Conservation (phyloP, 53 echinoderm and acorn worm species). For the Paracentrotus lividus region DNA sequence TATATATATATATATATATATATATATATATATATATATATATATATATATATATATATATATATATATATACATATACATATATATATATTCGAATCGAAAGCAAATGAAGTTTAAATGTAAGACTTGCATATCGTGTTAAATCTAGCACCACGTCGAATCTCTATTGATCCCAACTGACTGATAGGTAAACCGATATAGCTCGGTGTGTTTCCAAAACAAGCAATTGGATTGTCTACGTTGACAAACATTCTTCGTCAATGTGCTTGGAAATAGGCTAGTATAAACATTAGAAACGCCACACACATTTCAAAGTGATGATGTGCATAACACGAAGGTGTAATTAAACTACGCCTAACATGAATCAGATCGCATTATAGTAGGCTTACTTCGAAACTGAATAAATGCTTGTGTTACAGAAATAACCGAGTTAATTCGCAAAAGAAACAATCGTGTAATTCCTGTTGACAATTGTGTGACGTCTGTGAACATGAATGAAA, state of each 20-base stretch:
- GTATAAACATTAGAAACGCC: neutral
- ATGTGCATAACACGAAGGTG: neutral
- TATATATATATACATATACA: too few species aligned
- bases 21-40: too few species aligned
- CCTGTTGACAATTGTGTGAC: neutral
- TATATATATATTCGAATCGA: neutral
- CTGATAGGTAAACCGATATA: conserved; percentile 18
- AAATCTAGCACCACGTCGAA: neutral
- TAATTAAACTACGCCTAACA: neutral
- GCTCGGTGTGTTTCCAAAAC: conserved; percentile 8
- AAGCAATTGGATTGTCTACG: neutral
- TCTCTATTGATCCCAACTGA: neutral
- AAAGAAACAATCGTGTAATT: neutral
- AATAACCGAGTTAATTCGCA: neutral
- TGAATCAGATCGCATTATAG: neutral
- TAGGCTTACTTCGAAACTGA: neutral
- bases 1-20: too few species aligned
- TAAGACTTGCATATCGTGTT: neutral
- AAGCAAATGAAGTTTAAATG: neutral
- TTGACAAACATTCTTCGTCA: neutral
- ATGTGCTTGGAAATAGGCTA: conserved; percentile 31
- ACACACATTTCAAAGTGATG: neutral
- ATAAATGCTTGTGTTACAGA: neutral
- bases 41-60: too few species aligned
- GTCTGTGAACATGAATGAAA: neutral